Evolutionary conservation across 2,797 vertebrate genomes (phyloP).

Genomic region (Ambastaia sidthimunki): DNA sequence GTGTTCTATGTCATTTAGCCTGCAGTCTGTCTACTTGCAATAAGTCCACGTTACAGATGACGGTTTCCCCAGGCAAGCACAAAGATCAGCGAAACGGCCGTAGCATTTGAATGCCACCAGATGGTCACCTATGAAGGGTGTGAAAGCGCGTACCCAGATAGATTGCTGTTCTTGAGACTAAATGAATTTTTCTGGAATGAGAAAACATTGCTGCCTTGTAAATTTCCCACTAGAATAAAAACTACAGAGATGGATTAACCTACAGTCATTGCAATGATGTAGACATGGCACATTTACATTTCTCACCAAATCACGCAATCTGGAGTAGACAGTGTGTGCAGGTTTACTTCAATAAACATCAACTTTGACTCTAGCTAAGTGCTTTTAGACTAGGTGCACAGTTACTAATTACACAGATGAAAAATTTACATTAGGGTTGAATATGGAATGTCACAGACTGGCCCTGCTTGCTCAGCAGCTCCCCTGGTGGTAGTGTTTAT

Average conservation of each 20-base stretch:
- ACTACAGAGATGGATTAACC: conserved; percentile 12
- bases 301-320: neutral
- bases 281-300: neutral
- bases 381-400: neutral
- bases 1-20: conserved; percentile 8
- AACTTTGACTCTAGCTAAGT: neutral
- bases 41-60: conserved; percentile 32
- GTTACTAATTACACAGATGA: neutral
- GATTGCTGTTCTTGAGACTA: conserved; percentile 38
- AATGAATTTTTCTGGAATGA: conserved; percentile 29
- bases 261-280: neutral
- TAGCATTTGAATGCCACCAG: conserved; percentile 45
- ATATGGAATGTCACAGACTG: neutral
- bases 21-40: conserved; percentile 37
- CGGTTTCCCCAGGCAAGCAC: conserved; percentile 22
- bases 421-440: conserved; percentile 7
- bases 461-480: neutral
- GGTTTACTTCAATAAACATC: neutral
- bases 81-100: conserved; percentile 25
- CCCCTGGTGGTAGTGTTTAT: conserved; percentile 1
- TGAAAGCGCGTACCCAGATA: conserved; percentile 26
- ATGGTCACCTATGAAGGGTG: conserved; percentile 43
- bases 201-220: conserved; percentile 8
- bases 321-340: neutral
- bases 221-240: conserved; percentile 12